These are phyloP conservation scores for Gymnoscelis rufifasciata DNA, from an alignment of 2,888 invertebrate species.

Conservation along the genomic window DNA sequence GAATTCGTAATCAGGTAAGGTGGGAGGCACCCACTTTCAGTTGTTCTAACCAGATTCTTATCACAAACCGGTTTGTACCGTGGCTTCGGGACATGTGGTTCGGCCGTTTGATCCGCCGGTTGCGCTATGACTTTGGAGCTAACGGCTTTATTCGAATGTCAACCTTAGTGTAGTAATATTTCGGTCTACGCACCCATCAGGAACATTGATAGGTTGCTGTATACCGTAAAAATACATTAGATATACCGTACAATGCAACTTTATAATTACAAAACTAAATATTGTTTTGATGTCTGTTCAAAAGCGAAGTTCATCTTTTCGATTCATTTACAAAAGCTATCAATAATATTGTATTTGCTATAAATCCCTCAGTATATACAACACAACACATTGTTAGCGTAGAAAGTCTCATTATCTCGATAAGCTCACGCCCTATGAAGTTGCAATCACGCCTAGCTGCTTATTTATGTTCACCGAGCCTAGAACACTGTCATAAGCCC, in stretches of 20 bases:
- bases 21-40: slow-evolving; percentile 22
- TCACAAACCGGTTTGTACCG: slow-evolving; percentile 19
- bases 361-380: not conserved
- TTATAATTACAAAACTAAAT: too few species aligned
- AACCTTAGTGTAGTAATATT: too few species aligned
- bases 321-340: not conserved
- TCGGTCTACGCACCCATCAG: too few species aligned
- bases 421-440: slow-evolving; percentile 15
- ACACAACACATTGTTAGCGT: slow-evolving; percentile 2
- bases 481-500: slow-evolving; percentile 37
- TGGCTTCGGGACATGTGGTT: slow-evolving; percentile 20
- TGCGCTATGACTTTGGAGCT: slow-evolving; percentile 8
- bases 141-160: not conserved
- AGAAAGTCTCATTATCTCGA: slow-evolving; percentile 18
- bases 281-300: too few species aligned
- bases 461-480: slow-evolving; percentile 37
- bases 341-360: too few species aligned
- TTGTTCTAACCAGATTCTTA: slow-evolving; percentile 19
- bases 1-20: slow-evolving; percentile 2
- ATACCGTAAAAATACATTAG: too few species aligned
- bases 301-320: not conserved
- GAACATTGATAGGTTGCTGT: too few species aligned
- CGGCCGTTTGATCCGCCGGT: slow-evolving; percentile 19
- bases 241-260: too few species aligned
- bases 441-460: slow-evolving; percentile 30